Evolutionary conservation across 2,113 vertebrate genomes (phyloP).

Genomic region (Malurus elegans): DNA sequence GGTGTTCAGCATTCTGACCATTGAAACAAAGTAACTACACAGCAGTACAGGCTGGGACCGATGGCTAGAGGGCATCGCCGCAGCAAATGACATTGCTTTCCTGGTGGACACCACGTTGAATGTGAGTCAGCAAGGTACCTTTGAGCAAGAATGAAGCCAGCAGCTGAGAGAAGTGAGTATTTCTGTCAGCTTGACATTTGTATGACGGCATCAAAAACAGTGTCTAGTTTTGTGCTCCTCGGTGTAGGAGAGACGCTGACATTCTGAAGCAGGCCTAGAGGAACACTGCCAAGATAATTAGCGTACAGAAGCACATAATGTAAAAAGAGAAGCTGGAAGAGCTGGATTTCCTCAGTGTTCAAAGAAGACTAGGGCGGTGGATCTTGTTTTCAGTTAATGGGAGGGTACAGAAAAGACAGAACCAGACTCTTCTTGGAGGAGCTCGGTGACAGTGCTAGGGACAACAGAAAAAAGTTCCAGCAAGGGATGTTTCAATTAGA

Average conservation of each 20-base stretch:
- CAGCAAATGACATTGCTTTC: background rate
- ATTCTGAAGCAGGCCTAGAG: background rate
- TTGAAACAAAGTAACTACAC: rapidly evolving
- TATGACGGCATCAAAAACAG: background rate
- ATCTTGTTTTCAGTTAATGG: background rate
- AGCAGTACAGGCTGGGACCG: rapidly evolving
- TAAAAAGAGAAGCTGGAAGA: background rate
- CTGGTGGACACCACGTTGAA: background rate
- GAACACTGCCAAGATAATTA: background rate
- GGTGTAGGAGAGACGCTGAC: background rate
- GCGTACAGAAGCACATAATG: background rate
- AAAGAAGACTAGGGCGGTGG: background rate
- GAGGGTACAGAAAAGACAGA: background rate
- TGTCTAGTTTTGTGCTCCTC: background rate
- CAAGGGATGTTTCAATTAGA: background rate
- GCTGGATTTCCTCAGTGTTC: background rate
- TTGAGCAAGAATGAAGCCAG: background rate
- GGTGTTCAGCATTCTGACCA: background rate
- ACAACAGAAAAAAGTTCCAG: background rate
- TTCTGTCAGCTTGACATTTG: background rate
- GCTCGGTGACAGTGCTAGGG: background rate
- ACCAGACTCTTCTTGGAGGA: background rate
- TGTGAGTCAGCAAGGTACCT: background rate
- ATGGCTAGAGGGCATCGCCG: rapidly evolving
- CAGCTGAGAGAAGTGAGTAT: background rate